phyloP scores from a whole-genome alignment of 2,113 vertebrate species.

The Beaufortia kweichowensis region DNA sequence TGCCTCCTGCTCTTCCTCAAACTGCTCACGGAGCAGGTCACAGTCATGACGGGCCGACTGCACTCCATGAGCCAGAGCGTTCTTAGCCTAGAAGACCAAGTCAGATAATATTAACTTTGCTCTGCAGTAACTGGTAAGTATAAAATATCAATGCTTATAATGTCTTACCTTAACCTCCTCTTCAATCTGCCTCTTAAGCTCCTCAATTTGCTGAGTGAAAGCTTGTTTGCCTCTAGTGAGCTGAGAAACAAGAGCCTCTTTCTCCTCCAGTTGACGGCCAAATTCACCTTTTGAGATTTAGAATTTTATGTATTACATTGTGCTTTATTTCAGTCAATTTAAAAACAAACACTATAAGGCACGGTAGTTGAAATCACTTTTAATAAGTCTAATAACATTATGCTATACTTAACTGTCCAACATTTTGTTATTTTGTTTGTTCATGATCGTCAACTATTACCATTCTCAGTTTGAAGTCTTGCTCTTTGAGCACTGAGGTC shows the following conservation, averaged over 20 bases:
- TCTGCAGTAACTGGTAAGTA: background rate
- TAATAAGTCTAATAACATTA: no score
- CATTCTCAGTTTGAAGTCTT: slow-evolving; percentile 63
- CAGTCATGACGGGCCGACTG: slow-evolving; percentile 67
- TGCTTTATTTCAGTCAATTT: slow-evolving; percentile 43
- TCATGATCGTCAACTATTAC: slow-evolving; percentile 1
- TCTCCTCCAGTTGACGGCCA: slow-evolving; percentile 74
- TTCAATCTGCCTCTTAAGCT: slow-evolving; percentile 65
- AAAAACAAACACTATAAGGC: background rate
- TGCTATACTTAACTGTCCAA: no score
- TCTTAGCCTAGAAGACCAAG: slow-evolving; percentile 64
- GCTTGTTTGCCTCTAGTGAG: slow-evolving; percentile 56
- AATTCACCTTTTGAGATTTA: slow-evolving; percentile 61
- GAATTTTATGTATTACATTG: slow-evolving; percentile 49
- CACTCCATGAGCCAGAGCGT: slow-evolving; percentile 21
- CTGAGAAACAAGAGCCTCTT: slow-evolving; percentile 71
- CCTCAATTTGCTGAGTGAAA: slow-evolving; percentile 57
- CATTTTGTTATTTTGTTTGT: no score
- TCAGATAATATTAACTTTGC: slow-evolving; percentile 58
- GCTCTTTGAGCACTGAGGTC: background rate
- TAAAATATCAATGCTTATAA: background rate
- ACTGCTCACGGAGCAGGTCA: slow-evolving; percentile 73
- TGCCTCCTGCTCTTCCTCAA: slow-evolving; percentile 72
- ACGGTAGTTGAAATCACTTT: slow-evolving; percentile 28
- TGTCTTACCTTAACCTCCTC: slow-evolving; percentile 65